Evolutionary conservation across 2,888 invertebrate genomes (phyloP).

Genomic region (Acrocera orbiculus): DNA sequence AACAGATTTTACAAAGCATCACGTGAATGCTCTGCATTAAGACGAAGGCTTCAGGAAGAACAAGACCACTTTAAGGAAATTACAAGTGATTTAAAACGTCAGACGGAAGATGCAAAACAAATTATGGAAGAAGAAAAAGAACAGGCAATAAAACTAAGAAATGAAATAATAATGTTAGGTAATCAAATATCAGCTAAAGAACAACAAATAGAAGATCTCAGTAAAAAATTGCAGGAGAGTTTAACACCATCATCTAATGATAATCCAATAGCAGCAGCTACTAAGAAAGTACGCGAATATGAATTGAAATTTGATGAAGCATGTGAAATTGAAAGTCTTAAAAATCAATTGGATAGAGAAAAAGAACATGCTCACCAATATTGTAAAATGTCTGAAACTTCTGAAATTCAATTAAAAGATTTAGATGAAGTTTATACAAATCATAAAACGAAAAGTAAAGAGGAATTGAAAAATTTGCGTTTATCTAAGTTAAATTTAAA

Average conservation of each 20-base stretch:
- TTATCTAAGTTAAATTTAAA: slow-evolving; percentile 34
- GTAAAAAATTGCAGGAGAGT: slow-evolving; percentile 47
- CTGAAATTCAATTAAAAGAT: slow-evolving; percentile 59
- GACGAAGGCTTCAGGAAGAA: slow-evolving; percentile 64
- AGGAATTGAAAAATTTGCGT: slow-evolving; percentile 34
- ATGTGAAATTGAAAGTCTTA: slow-evolving; percentile 47
- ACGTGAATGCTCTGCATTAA: slow-evolving; percentile 58
- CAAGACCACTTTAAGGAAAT: slow-evolving; percentile 63
- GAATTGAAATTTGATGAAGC: slow-evolving; percentile 46
- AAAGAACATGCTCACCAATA: slow-evolving; percentile 70
- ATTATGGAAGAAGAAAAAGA: slow-evolving; percentile 55
- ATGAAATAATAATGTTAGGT: slow-evolving; percentile 41
- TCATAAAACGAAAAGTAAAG: slow-evolving; percentile 41
- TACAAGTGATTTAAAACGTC: slow-evolving; percentile 48
- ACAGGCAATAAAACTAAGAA: slow-evolving; percentile 35
- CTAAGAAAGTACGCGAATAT: slow-evolving; percentile 47
- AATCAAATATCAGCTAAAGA: slow-evolving; percentile 42
- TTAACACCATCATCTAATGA: slow-evolving; percentile 38
- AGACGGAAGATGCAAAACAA: slow-evolving; percentile 46
- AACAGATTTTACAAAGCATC: slow-evolving; percentile 58
- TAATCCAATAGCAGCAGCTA: slow-evolving; percentile 41
- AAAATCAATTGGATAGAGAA: slow-evolving; percentile 50
- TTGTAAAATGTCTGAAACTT: slow-evolving; percentile 62
- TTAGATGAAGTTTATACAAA: slow-evolving; percentile 40
- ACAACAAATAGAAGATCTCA: slow-evolving; percentile 49